These are phyloP conservation scores for Stomatorhinus ivindoensis DNA, from an alignment of 2,113 vertebrate genomes.

Conservation along the genomic window DNA sequence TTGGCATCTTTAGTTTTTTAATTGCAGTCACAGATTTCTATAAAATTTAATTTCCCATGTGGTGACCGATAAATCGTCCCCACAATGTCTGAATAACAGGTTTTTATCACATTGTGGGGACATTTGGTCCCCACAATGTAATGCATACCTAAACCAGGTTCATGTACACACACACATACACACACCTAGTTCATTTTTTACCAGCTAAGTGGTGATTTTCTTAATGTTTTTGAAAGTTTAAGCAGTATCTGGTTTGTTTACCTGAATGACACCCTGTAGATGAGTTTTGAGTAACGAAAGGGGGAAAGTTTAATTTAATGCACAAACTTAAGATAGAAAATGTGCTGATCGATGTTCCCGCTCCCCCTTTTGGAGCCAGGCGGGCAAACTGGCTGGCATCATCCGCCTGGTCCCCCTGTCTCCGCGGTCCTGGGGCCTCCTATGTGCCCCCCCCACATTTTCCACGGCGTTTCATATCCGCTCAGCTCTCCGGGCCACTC, in stretches of 20 bases:
- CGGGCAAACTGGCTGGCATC: not conserved
- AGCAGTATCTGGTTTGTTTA: not conserved
- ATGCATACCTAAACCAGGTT: no score
- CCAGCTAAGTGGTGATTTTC: not conserved
- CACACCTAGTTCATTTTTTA: not conserved
- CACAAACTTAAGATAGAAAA: slow-evolving; percentile 3
- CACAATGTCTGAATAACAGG: no score
- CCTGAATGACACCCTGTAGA: not conserved
- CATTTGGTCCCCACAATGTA: no score
- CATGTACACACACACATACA: not conserved
- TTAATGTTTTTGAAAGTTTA: not conserved
- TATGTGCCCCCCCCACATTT: not conserved
- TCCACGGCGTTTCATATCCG: not conserved
- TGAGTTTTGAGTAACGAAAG: not conserved
- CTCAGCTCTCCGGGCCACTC: not conserved
- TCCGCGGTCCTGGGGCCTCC: not conserved
- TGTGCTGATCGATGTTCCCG: slow-evolving; percentile 2
- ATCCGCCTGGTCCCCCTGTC: not conserved
- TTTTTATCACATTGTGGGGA: no score
- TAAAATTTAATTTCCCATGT: no score
- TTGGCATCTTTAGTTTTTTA: no score
- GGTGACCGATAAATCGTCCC: no score
- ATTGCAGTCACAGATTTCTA: no score
- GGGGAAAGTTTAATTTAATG: not conserved
- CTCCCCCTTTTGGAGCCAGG: slow-evolving; percentile 2